A percentile compares a stretch with the other conserved stretches of the same genome.
Conservation (phyloP, 2,113 vertebrate species). For the Microcebus jonahi region DNA sequence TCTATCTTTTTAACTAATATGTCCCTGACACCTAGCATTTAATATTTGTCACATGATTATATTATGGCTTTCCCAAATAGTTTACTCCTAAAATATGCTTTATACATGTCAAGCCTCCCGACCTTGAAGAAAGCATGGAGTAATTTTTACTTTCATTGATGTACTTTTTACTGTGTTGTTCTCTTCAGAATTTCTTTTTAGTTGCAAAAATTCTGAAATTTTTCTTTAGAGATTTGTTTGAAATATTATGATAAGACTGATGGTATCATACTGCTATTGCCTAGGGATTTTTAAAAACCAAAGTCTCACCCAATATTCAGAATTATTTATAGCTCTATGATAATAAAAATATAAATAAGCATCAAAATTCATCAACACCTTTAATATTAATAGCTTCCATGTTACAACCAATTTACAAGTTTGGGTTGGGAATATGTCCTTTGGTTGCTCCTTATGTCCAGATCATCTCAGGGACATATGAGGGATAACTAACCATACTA, state of each 20-base stretch:
- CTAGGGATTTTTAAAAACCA: background rate
- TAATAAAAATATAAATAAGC: background rate
- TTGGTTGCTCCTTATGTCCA: background rate
- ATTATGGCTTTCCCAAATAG: background rate
- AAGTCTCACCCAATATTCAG: background rate
- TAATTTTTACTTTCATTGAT: slow-evolving; percentile 18
- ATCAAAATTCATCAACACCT: background rate
- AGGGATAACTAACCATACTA: background rate
- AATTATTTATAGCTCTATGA: background rate
- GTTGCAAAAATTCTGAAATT: background rate
- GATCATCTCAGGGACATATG: background rate
- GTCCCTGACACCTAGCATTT: background rate
- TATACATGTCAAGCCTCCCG: background rate
- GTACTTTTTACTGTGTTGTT: background rate
- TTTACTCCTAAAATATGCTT: slow-evolving; percentile 20
- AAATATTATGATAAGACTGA: background rate
- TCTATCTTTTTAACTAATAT: background rate
- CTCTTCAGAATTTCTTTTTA: background rate
- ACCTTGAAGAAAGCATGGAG: slow-evolving; percentile 39
- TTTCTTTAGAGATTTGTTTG: background rate
- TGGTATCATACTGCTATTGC: background rate
- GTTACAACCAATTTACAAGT: background rate
- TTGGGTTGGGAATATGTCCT: background rate
- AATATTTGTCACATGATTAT: background rate
- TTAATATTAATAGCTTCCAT: background rate